These are phyloP conservation scores for Acromyrmex heyeri DNA, from an alignment of 1,140 invertebrate species.

Conservation along the genomic window DNA sequence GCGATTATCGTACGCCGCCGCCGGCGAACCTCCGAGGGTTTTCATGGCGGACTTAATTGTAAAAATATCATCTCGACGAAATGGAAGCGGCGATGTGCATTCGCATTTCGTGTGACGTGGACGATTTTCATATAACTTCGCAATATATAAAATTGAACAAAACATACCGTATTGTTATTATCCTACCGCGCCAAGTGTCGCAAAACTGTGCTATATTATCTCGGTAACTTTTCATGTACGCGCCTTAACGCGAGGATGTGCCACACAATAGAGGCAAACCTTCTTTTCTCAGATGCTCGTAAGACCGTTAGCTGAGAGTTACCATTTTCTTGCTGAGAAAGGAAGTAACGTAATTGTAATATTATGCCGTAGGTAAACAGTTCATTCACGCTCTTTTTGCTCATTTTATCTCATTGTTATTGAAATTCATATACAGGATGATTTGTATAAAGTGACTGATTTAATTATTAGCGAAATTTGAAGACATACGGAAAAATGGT, in stretches of 20 bases:
- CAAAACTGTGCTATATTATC: not conserved
- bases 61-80: slow-evolving; percentile 23
- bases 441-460: no score
- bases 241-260: not conserved
- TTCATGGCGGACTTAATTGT: slow-evolving; percentile 24
- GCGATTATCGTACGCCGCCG: slow-evolving; percentile 21
- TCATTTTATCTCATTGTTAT: not conserved
- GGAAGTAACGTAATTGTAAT: slow-evolving; percentile 20
- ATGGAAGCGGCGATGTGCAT: not conserved
- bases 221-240: not conserved
- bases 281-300: not conserved
- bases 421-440: not conserved
- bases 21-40: not conserved
- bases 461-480: no score
- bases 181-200: not conserved
- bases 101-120: not conserved
- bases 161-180: not conserved
- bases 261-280: not conserved
- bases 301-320: slow-evolving; percentile 23
- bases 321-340: slow-evolving; percentile 1
- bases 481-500: no score
- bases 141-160: slow-evolving; percentile 2
- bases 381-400: not conserved
- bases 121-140: not conserved
- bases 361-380: not conserved